Evolutionary conservation across 2,113 vertebrate species (phyloP).

Genomic region (Taxidea taxus): DNA sequence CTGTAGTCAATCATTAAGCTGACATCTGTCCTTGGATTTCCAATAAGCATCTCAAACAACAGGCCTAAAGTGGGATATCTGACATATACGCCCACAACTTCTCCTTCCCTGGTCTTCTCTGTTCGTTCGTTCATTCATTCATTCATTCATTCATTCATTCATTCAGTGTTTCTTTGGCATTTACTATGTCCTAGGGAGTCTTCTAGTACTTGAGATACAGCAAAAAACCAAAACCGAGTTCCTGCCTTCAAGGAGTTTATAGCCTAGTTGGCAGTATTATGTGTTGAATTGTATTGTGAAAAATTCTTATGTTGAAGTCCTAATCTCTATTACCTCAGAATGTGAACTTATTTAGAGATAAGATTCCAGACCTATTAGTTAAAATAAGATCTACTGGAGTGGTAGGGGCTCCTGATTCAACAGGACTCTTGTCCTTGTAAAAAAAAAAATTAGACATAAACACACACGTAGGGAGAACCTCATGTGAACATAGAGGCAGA

Average conservation of each 20-base stretch:
- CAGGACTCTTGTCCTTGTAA: neutral
- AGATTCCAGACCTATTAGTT: neutral
- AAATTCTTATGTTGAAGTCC: neutral
- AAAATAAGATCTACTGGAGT: neutral
- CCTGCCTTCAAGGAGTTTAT: neutral
- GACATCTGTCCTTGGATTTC: neutral
- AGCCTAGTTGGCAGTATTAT: neutral
- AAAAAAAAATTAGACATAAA: too few species aligned
- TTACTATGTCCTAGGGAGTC: neutral
- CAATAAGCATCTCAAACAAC: neutral
- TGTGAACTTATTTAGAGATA: neutral
- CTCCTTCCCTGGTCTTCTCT: neutral
- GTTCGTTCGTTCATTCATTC: neutral
- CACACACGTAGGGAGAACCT: too few species aligned
- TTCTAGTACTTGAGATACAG: neutral
- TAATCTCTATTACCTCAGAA: neutral
- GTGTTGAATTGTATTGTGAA: neutral
- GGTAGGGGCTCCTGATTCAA: neutral
- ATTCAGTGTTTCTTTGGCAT: neutral
- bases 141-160: neutral
- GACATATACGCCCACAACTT: neutral
- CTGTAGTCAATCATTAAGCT: accelerated
- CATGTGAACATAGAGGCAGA: neutral
- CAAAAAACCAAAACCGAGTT: neutral
- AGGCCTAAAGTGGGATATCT: neutral